Evolutionary conservation across 1,140 invertebrate species (phyloP).

Genomic region (Cotesia chilonis): DNA sequence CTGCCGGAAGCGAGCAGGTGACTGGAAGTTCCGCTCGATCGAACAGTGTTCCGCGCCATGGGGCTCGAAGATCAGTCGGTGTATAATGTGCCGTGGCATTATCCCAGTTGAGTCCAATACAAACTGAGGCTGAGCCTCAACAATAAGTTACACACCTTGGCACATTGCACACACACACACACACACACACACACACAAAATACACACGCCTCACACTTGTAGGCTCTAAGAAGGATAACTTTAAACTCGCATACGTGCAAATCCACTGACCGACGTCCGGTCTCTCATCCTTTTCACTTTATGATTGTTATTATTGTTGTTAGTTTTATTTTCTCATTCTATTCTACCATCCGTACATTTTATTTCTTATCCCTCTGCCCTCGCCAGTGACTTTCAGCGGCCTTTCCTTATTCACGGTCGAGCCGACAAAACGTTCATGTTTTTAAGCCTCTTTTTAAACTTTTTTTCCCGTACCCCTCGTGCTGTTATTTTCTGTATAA

Average conservation of each 20-base stretch:
- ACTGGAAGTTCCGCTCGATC: slow-evolving; percentile 66
- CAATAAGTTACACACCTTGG: not conserved
- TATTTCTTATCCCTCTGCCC: slow-evolving; percentile 35
- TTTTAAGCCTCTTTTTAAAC: not conserved
- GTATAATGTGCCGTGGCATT: slow-evolving; percentile 21
- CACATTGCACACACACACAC: not conserved
- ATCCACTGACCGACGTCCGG: slow-evolving; percentile 30
- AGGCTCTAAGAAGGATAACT: not conserved
- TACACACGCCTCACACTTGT: not conserved
- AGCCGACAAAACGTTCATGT: slow-evolving; percentile 24
- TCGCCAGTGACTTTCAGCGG: slow-evolving; percentile 24
- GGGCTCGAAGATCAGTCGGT: slow-evolving; percentile 61
- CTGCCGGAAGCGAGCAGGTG: slow-evolving; percentile 66
- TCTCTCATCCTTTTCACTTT: slow-evolving; percentile 30
- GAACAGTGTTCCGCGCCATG: slow-evolving; percentile 64
- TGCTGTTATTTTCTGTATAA: not conserved
- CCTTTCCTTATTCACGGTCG: slow-evolving; percentile 21
- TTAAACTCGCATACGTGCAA: slow-evolving; percentile 24
- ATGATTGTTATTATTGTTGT: slow-evolving; percentile 31
- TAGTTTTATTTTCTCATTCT: slow-evolving; percentile 13
- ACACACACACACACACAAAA: not conserved
- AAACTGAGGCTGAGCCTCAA: not conserved
- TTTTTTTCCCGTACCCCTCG: not conserved
- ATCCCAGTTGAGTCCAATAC: no score
- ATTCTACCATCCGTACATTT: slow-evolving; percentile 31